Evolutionary conservation across 1,140 invertebrate genomes (phyloP).

Genomic region (Bombyx mori): ASM3026992v2 NC_085123.1:9437001-9437500

Average conservation of each 20-base stretch:
- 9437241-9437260: constrained; percentile 61
- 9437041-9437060: constrained; percentile 60
- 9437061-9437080: constrained; percentile 39
- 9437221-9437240: constrained; percentile 67
- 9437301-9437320: constrained; percentile 29
- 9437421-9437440: too few species aligned
- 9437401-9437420: too few species aligned
- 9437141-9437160: constrained; percentile 54
- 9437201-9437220: constrained; percentile 66
- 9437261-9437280: constrained; percentile 51
- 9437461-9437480: too few species aligned
- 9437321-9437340: constrained; percentile 8
- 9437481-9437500: too few species aligned
- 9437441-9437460: too few species aligned
- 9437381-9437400: too few species aligned
- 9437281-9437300: constrained; percentile 62
- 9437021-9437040: constrained; percentile 68
- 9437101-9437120: constrained; percentile 46
- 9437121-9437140: constrained; percentile 50
- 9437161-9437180: constrained; percentile 47
- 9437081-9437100: constrained; percentile 22
- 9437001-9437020: constrained; percentile 61
- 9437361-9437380: constrained; percentile 10
- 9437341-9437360: constrained; percentile 30
- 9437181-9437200: constrained; percentile 57